Base-by-base conservation (phyloP, 2,888 invertebrate genomes). In the Ctenicera cuprea region DNA sequence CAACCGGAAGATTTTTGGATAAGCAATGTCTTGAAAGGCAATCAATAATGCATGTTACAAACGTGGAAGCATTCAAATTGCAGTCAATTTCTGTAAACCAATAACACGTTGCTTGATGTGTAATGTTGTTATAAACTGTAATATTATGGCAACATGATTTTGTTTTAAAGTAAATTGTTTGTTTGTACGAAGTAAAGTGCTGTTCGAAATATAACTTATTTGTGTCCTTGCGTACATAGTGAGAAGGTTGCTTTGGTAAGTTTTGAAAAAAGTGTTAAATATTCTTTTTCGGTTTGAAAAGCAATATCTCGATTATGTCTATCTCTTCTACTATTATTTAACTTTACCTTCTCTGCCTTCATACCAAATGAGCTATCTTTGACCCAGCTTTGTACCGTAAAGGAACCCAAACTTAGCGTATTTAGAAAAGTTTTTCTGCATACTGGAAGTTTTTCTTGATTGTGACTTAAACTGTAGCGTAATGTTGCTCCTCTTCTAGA, bases 191-290 rank as follows among this genome's bases (percentile, higher is more conserved):
- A 59, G 20, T 65, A 33, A 66, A 75, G 1, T 63, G 59, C 45
- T 67, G 43, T 73, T 80, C 79, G 65, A 80, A 75, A 71, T 80
- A 79, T 20, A 78, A 45, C 77, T 80, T 81, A n/a, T 64, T 64
- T 9, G 75, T 64, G 43, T 75, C 64, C 57, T 76, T 69, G 62
- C 81, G 57, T 11, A 48, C 77, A 67, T 80, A 81, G 67, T 81
- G 81, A 1, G 78, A 79, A 16, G 79, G 76, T 63, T 77, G 72
- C 74, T 81, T 81, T 20, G 78, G 78, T 57, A 81, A 68, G 38
- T 65, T n/a, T 16, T 76, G 48, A 38, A 79, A 74, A 72, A 78
- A 33, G 18, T 38, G 50, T 67, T 43, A 75, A 63, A 48, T 3
- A 26, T n/a, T 16, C 1, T 62, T 43, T 22, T 38, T 16, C 3